Evolutionary conservation across 1,140 invertebrate species (phyloP).

Genomic region (Hormaphis cornu): DNA sequence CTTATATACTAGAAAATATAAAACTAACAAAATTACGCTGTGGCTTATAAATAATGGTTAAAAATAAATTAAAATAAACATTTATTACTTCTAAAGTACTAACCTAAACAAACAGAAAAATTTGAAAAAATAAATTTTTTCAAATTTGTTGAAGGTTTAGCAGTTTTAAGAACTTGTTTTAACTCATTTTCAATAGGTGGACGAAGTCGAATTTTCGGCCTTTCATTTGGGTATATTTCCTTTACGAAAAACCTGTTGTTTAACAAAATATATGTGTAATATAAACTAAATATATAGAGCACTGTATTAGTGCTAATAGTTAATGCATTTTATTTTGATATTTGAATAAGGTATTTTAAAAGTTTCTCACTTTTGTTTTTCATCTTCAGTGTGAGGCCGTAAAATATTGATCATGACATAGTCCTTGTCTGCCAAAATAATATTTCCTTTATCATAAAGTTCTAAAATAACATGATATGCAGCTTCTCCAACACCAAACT

Average conservation of each 20-base stretch:
- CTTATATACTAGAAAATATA: no score
- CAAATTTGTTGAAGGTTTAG: constrained; percentile 65
- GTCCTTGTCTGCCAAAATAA: constrained; percentile 86
- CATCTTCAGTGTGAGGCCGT: constrained; percentile 83
- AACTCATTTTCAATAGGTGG: constrained; percentile 46
- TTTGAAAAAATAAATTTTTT: constrained; percentile 56
- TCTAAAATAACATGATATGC: constrained; percentile 95
- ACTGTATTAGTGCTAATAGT: no score
- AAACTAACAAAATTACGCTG: no score
- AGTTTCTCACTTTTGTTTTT: constrained; percentile 65
- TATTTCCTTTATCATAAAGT: constrained; percentile 93
- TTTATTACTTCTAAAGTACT: background rate
- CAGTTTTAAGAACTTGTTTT: constrained; percentile 51
- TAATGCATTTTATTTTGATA: background rate
- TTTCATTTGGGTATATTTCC: constrained; percentile 78
- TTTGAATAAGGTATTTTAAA: background rate
- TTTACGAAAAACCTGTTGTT: constrained; percentile 59
- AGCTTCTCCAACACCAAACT: constrained; percentile 89
- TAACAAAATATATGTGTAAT: constrained; percentile 16
- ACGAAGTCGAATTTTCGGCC: constrained; percentile 54
- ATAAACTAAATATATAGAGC: constrained; percentile 10
- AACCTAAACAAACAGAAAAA: constrained; percentile 15
- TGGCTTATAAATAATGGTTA: background rate
- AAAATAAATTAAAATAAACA: background rate
- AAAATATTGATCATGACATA: constrained; percentile 89